Evolutionary conservation across 2,888 invertebrate genomes (phyloP).

Genomic region (Lithophane leautieri): DNA sequence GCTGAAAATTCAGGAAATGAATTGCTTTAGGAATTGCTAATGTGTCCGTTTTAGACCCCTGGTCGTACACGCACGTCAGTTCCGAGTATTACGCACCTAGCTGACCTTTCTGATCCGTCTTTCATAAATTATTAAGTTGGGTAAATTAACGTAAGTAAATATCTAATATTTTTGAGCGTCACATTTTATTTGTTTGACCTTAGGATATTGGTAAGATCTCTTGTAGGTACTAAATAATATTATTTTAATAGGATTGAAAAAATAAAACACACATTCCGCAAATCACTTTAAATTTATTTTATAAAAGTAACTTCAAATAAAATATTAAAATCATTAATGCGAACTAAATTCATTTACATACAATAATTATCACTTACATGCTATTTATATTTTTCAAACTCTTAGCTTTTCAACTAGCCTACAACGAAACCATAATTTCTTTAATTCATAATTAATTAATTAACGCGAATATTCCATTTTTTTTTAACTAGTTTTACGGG

Average conservation of each 20-base stretch:
- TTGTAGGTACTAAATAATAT: background rate
- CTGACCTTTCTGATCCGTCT: background rate
- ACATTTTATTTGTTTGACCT: background rate
- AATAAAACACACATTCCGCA: constrained; percentile 75
- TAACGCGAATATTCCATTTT: constrained; percentile 43
- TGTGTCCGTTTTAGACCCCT: no score
- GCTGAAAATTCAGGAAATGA: no score
- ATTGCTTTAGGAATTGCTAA: no score
- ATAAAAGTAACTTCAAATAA: constrained; percentile 84
- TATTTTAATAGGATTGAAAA: background rate
- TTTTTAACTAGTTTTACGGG: constrained; percentile 27
- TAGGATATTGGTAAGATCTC: background rate
- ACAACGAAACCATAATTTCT: constrained; percentile 53
- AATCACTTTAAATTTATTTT: constrained; percentile 84
- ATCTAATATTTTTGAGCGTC: background rate
- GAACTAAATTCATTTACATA: constrained; percentile 71
- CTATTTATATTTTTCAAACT: constrained; percentile 61
- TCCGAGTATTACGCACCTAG: background rate
- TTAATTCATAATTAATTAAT: constrained; percentile 51
- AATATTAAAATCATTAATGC: constrained; percentile 77
- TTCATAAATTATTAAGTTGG: background rate
- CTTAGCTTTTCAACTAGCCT: constrained; percentile 65
- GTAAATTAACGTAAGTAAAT: background rate
- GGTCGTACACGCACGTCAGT: background rate
- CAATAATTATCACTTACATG: constrained; percentile 59